Conservation (phyloP, 2,113 vertebrate genomes). For the Xiphias gladius region DNA sequence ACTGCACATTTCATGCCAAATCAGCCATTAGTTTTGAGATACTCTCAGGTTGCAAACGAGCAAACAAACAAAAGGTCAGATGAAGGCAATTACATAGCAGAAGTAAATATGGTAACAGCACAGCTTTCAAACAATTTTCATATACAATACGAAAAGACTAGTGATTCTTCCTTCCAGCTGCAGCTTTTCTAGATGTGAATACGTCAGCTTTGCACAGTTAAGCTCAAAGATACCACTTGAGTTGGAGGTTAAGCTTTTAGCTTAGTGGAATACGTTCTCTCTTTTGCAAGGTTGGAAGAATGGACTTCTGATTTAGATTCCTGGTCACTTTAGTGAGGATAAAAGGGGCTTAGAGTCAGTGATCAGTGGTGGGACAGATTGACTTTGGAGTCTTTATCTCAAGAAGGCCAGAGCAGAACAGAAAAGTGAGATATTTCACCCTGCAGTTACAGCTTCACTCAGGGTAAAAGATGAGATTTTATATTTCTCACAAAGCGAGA, state of each 20-base stretch:
- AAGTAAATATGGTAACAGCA: neutral
- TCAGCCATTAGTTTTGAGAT: conserved; percentile 30
- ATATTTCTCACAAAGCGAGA: conserved; percentile 29
- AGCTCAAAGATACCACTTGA: conserved; percentile 53
- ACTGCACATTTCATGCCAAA: conserved; percentile 54
- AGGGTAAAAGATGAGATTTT: conserved; percentile 52
- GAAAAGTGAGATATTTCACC: conserved; percentile 58
- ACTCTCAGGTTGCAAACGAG: conserved; percentile 26
- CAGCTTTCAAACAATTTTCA: conserved; percentile 21
- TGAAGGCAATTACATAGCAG: conserved; percentile 9
- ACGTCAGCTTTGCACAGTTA: conserved; percentile 53
- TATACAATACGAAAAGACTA: conserved; percentile 5
- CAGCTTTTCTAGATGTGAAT: conserved; percentile 35
- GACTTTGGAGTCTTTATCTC: conserved; percentile 72
- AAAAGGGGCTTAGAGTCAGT: conserved; percentile 68
- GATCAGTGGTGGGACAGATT: conserved; percentile 66
- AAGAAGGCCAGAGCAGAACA: conserved; percentile 49
- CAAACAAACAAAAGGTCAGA: conserved; percentile 24
- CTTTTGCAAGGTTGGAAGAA: conserved; percentile 51
- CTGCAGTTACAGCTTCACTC: conserved; percentile 37
- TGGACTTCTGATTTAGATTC: conserved; percentile 54
- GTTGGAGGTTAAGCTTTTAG: conserved; percentile 67
- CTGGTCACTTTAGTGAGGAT: conserved; percentile 70
- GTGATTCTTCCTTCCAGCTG: conserved; percentile 1
- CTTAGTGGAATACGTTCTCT: conserved; percentile 46